Conservation (phyloP, 2,797 vertebrate genomes). For the Acipenser oxyrinchus region DNA sequence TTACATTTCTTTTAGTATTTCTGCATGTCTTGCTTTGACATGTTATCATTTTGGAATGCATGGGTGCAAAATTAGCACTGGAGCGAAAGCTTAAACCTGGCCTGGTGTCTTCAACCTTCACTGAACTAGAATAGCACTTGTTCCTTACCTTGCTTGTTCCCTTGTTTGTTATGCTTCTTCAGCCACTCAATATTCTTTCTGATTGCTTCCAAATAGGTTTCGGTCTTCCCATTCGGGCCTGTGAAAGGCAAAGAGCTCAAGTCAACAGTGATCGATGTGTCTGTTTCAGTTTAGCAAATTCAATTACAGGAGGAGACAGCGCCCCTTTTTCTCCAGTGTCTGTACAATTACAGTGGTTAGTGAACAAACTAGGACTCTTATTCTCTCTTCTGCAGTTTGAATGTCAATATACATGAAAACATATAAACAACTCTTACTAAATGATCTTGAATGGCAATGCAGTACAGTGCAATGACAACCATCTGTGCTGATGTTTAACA, state of each 20-base stretch:
- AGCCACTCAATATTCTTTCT: slow-evolving; percentile 98
- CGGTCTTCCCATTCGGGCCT: slow-evolving; percentile 72
- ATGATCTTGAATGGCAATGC: no score
- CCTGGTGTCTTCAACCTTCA: not conserved
- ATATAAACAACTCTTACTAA: no score
- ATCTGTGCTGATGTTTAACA: no score
- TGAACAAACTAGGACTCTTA: no score
- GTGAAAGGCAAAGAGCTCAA: slow-evolving; percentile 12
- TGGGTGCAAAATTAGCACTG: no score
- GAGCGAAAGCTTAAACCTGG: not conserved
- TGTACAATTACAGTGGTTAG: no score
- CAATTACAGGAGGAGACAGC: slow-evolving; percentile 8
- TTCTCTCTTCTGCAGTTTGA: not conserved
- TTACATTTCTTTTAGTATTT: no score
- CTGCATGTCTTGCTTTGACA: no score
- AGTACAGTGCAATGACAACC: no score
- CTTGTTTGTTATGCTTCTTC: slow-evolving; percentile 87
- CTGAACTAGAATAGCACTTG: not conserved
- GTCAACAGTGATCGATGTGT: not conserved
- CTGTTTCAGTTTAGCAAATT: slow-evolving; percentile 4
- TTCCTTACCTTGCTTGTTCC: slow-evolving; percentile 80
- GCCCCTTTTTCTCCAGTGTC: slow-evolving; percentile 1
- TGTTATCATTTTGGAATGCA: no score
- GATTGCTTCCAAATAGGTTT: slow-evolving; percentile 92
- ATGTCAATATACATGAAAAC: not conserved